These are phyloP conservation scores for Tetraneura akinire DNA, from an alignment of 1,140 invertebrate genomes.

Conservation along the genomic window DNA sequence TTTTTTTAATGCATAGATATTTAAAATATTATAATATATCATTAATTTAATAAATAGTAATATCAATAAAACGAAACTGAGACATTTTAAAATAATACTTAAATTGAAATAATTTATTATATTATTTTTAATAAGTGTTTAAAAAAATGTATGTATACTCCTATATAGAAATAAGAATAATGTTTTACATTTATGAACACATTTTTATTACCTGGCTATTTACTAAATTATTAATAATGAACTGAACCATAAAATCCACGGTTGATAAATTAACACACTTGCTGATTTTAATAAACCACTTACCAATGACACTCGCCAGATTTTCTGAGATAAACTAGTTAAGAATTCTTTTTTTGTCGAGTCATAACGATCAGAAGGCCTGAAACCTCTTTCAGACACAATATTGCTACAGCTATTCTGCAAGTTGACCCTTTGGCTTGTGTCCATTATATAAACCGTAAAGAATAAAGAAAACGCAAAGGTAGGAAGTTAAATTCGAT, in stretches of 20 bases:
- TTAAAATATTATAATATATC: too few species aligned
- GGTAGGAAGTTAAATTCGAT: constrained; percentile 1
- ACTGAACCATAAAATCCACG: not conserved
- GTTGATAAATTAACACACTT: not conserved
- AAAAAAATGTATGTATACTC: too few species aligned
- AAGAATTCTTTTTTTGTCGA: constrained; percentile 78
- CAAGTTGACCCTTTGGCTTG: constrained; percentile 59
- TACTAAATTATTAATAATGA: too few species aligned
- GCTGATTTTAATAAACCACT: constrained; percentile 58
- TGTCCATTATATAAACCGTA: constrained; percentile 59
- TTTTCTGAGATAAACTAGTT: constrained; percentile 73
- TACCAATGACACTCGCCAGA: constrained; percentile 78
- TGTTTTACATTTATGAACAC: too few species aligned
- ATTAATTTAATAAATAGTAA: too few species aligned
- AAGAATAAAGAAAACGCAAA: not conserved
- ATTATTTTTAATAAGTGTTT: too few species aligned
- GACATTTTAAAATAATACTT: too few species aligned
- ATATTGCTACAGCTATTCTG: constrained; percentile 60
- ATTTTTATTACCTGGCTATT: too few species aligned
- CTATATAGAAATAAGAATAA: too few species aligned
- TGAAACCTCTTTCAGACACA: constrained; percentile 69
- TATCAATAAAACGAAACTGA: too few species aligned
- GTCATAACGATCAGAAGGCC: constrained; percentile 80
- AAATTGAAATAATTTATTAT: too few species aligned
- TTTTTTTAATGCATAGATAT: too few species aligned